Percentiles rank a stretch among this genome's conserved stretches.
Evolutionary conservation across 2,888 invertebrate species (phyloP).

Genomic region (Phengaris alcon): DNA sequence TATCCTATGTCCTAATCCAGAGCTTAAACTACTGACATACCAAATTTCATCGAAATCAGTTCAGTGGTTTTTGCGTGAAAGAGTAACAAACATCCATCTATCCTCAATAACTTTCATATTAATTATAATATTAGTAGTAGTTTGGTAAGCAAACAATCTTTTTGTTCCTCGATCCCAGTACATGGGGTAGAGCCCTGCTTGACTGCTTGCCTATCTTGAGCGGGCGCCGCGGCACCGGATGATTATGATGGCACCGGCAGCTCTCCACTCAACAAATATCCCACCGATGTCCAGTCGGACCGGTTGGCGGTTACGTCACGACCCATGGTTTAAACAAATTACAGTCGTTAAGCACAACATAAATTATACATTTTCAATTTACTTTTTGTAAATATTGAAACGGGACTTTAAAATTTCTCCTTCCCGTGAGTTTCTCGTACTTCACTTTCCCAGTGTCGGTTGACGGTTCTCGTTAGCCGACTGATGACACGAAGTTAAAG

Average conservation of each 20-base stretch:
- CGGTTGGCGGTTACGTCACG: neutral
- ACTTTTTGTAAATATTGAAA: constrained; percentile 1
- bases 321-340: neutral
- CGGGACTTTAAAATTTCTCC: constrained; percentile 1
- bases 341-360: neutral
- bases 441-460: neutral
- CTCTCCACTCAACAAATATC: neutral
- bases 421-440: neutral
- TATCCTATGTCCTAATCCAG: no score
- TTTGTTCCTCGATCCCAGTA: no score
- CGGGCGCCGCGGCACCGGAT: neutral
- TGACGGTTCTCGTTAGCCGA: constrained; percentile 6
- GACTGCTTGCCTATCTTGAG: no score
- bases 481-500: constrained; percentile 1
- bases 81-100: no score
- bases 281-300: neutral
- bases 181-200: no score
- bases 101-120: no score
- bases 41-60: no score
- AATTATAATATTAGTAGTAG: no score
- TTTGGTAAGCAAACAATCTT: no score
- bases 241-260: neutral
- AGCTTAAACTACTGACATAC: no score
- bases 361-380: constrained; percentile 14
- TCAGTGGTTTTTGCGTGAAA: no score